Evolutionary conservation across 1,140 invertebrate genomes (phyloP).

Genomic region (Orussus abietinus): DNA sequence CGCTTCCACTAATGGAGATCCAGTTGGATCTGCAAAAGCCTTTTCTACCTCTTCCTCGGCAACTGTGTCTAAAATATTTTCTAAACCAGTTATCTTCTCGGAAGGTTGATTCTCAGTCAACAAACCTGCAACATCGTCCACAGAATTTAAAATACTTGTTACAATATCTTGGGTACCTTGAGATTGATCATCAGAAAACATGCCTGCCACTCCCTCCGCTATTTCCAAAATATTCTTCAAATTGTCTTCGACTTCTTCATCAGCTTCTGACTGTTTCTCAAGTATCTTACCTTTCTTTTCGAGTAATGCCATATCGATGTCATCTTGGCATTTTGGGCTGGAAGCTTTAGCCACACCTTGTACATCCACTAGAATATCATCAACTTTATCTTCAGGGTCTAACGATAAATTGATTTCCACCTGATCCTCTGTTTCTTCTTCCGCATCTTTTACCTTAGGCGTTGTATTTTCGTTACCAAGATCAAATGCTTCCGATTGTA

Average conservation of each 20-base stretch:
- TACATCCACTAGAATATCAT: neutral
- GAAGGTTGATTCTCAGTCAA: neutral
- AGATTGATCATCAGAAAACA: conserved; percentile 12
- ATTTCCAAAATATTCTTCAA: conserved; percentile 1
- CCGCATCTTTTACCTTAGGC: neutral
- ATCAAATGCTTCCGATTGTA: neutral
- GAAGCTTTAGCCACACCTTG: too few species aligned
- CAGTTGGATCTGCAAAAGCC: conserved; percentile 3
- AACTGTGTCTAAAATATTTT: conserved; percentile 21
- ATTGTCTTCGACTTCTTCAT: conserved; percentile 5
- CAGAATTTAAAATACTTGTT: conserved; percentile 20
- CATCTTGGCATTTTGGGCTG: too few species aligned
- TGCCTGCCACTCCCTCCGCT: neutral
- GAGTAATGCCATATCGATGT: neutral
- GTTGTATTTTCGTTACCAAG: too few species aligned
- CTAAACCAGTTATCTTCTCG: conserved; percentile 16
- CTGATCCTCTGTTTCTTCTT: neutral
- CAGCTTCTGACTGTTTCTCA: conserved; percentile 5
- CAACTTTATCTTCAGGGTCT: conserved; percentile 7
- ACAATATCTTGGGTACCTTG: conserved; percentile 21
- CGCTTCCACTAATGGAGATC: conserved; percentile 5
- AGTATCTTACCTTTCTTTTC: conserved; percentile 1
- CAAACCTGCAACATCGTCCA: conserved; percentile 4
- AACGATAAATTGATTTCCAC: conserved; percentile 7
- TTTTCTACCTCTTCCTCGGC: conserved; percentile 13